A percentile compares a stretch with the other conserved stretches of the same genome.
Evolutionary conservation across 2,797 vertebrate species (phyloP).

Genomic region (Nasua narica): DNA sequence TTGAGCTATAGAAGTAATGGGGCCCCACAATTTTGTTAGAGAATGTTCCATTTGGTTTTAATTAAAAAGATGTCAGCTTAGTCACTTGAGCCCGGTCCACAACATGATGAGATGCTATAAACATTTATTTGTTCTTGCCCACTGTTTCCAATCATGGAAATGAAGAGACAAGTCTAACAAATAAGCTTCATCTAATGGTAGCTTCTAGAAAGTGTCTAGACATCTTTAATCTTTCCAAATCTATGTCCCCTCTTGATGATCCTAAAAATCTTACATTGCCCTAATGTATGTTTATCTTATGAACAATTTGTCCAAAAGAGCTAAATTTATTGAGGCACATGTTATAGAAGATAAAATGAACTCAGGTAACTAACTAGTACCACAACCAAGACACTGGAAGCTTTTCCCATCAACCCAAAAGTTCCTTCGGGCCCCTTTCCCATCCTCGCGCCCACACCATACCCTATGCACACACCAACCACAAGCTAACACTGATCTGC

Average conservation of each 20-base stretch:
- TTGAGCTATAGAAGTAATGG: not conserved
- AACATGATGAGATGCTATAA: not conserved
- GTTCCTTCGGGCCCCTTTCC: not conserved
- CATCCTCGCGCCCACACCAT: not conserved
- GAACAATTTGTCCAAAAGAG: not conserved
- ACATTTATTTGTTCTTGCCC: not conserved
- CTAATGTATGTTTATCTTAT: not conserved
- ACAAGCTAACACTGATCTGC: not conserved
- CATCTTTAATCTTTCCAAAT: not conserved
- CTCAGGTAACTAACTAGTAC: not conserved
- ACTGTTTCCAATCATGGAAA: not conserved
- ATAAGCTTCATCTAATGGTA: not conserved
- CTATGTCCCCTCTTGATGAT: not conserved
- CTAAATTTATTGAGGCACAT: not conserved
- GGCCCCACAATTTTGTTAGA: not conserved
- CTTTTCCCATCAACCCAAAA: not conserved
- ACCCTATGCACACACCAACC: not conserved
- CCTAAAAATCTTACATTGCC: not conserved
- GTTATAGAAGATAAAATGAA: not conserved
- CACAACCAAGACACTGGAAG: not conserved
- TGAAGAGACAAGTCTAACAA: not conserved
- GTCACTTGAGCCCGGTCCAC: not conserved
- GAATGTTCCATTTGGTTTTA: not conserved
- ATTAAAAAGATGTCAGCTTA: not conserved
- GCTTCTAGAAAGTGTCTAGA: not conserved